A percentile compares a stretch with the other conserved stretches of the same genome.
phyloP scores from a whole-genome alignment of 2,797 vertebrate genomes.

The Tragopan temminckii region DNA sequence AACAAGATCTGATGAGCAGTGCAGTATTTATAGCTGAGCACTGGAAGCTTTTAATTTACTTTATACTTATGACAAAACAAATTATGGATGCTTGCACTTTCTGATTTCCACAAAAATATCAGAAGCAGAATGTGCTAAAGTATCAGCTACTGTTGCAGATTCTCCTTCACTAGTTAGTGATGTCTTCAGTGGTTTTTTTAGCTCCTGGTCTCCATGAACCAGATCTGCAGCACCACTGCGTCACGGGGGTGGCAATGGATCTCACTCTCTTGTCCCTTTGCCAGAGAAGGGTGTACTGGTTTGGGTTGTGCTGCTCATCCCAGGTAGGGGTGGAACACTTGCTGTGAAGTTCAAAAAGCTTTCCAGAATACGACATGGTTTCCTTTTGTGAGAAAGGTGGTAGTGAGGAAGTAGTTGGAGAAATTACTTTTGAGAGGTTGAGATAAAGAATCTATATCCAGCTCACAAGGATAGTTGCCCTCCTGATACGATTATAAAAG shows the following conservation, averaged over 20 bases:
- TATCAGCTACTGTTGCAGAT: neutral
- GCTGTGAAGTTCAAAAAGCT: neutral
- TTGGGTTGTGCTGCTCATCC: neutral
- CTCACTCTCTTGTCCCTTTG: neutral
- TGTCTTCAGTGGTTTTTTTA: neutral
- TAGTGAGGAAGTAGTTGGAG: neutral
- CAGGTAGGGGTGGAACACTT: neutral
- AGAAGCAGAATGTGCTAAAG: neutral
- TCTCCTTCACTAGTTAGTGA: neutral
- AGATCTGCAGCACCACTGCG: neutral
- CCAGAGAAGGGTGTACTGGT: neutral
- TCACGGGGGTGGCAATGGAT: neutral
- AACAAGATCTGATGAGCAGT: neutral
- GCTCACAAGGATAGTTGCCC: neutral
- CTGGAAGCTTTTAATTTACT: neutral
- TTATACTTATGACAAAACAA: neutral
- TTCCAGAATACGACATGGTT: neutral
- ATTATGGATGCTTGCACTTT: neutral
- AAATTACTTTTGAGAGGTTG: neutral
- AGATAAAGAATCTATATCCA: neutral
- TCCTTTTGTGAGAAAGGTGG: neutral
- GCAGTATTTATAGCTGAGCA: neutral
- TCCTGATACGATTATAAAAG: neutral
- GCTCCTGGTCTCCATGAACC: neutral
- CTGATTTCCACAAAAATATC: neutral